These are phyloP conservation scores for Pedionomus torquatus DNA, from an alignment of 2,113 vertebrate species.

Conservation along the genomic window DNA sequence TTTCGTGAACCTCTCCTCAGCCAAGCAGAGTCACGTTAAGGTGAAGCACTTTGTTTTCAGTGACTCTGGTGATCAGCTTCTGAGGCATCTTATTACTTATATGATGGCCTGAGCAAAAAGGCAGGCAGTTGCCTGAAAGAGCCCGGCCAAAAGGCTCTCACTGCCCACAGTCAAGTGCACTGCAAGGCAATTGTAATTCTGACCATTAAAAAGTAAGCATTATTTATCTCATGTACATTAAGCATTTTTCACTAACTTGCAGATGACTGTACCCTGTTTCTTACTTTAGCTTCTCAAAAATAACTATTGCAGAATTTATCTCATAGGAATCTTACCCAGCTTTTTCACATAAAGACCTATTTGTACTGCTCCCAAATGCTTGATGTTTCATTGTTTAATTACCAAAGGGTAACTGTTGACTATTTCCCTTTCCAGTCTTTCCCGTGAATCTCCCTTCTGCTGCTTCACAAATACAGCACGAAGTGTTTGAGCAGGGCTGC, in stretches of 20 bases:
- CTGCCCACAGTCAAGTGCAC: neutral
- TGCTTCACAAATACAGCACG: neutral
- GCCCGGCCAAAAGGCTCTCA: neutral
- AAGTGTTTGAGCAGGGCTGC: neutral
- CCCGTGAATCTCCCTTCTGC: neutral
- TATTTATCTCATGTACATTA: neutral
- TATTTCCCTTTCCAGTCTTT: neutral
- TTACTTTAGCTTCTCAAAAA: neutral
- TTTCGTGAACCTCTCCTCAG: neutral
- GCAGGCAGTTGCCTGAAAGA: neutral
- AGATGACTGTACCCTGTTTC: neutral
- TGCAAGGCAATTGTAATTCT: neutral
- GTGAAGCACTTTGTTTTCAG: neutral
- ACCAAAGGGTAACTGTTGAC: neutral
- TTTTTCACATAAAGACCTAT: neutral
- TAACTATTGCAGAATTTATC: neutral
- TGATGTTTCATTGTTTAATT: neutral
- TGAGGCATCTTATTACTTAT: neutral
- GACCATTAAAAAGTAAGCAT: neutral
- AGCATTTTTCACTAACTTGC: neutral
- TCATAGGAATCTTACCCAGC: neutral
- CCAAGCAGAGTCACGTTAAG: neutral
- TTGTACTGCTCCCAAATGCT: neutral
- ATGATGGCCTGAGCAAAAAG: neutral
- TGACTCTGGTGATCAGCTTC: neutral